These are phyloP conservation scores for Eupithecia pulchellata DNA, from an alignment of 2,888 invertebrate species.

Conservation along the genomic window DNA sequence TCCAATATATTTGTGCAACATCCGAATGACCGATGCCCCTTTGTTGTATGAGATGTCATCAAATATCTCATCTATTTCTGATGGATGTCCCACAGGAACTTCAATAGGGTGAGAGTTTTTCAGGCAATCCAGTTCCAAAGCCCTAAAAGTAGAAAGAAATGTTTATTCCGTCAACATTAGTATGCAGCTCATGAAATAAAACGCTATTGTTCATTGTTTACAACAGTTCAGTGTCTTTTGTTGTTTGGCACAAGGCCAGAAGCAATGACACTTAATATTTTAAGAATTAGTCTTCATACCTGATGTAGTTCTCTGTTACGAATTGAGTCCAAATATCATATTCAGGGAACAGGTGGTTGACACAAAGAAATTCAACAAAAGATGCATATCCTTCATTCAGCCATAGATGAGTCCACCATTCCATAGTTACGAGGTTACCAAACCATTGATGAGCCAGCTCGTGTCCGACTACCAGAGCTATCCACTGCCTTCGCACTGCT, in stretches of 20 bases:
- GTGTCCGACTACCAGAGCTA: slow-evolving; percentile 95
- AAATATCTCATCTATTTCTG: slow-evolving; percentile 98
- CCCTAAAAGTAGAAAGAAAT: slow-evolving; percentile 76
- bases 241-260: slow-evolving; percentile 52
- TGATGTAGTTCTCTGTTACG: slow-evolving; percentile 93
- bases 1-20: slow-evolving; percentile 97
- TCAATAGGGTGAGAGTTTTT: slow-evolving; percentile 98
- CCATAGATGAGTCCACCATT: slow-evolving; percentile 99
- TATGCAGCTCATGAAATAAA: slow-evolving; percentile 34
- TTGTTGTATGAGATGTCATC: slow-evolving; percentile 99
- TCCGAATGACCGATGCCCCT: slow-evolving; percentile 96
- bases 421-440: slow-evolving; percentile 98
- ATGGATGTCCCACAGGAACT: slow-evolving; percentile 96
- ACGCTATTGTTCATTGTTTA: slow-evolving; percentile 46
- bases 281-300: slow-evolving; percentile 56
- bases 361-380: slow-evolving; percentile 97
- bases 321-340: slow-evolving; percentile 99
- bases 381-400: slow-evolving; percentile 98
- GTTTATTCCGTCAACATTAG: slow-evolving; percentile 22
- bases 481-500: slow-evolving; percentile 92
- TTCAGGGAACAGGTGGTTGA: slow-evolving; percentile 96
- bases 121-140: slow-evolving; percentile 93
- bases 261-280: slow-evolving; percentile 14
- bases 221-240: slow-evolving; percentile 48
- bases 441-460: slow-evolving; percentile 99